phyloP scores from a whole-genome alignment of 35 echinoderm and acorn worm genomes.

The Ophiothrix spiculata region DNA sequence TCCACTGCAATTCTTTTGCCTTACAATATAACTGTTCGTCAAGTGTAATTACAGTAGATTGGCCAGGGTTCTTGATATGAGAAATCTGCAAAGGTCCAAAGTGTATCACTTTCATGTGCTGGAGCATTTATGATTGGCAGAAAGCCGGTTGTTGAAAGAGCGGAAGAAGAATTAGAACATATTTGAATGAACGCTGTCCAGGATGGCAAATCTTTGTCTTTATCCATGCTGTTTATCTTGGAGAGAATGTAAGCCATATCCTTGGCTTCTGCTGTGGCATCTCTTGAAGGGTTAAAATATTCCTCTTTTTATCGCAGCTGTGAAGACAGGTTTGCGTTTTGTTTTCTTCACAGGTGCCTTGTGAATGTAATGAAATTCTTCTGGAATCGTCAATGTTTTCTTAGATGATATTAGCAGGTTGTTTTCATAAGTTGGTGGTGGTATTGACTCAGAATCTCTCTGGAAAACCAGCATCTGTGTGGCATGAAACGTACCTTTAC shows the following conservation, averaged over 20 bases:
- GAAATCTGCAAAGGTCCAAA: constrained; percentile 16
- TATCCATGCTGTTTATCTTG: neutral
- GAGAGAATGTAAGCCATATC: constrained; percentile 5
- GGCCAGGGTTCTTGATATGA: neutral
- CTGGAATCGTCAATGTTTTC: neutral
- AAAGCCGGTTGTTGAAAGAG: constrained; percentile 17
- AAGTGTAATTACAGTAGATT: too few relatives aligned
- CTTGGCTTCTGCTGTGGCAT: neutral
- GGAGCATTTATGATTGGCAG: constrained; percentile 42
- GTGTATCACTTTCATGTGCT: constrained; percentile 43
- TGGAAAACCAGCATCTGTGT: constrained; percentile 35
- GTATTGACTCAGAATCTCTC: too few relatives aligned
- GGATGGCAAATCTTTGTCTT: neutral
- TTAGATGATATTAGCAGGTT: neutral
- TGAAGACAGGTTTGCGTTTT: neutral
- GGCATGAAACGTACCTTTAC: constrained; percentile 46
- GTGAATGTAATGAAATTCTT: constrained; percentile 18
- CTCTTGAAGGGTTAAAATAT: neutral
- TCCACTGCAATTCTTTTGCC: constrained; percentile 26
- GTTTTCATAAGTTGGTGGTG: too few relatives aligned
- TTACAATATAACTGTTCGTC: constrained; percentile 37
- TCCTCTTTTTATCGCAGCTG: neutral
- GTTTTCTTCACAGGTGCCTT: neutral
- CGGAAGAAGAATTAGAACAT: neutral
- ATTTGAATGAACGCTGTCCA: constrained; percentile 54